A percentile compares a stretch with the other conserved stretches of the same genome.
phyloP scores from a whole-genome alignment of 2,888 invertebrate species.

The Cheilosia pagana region DNA sequence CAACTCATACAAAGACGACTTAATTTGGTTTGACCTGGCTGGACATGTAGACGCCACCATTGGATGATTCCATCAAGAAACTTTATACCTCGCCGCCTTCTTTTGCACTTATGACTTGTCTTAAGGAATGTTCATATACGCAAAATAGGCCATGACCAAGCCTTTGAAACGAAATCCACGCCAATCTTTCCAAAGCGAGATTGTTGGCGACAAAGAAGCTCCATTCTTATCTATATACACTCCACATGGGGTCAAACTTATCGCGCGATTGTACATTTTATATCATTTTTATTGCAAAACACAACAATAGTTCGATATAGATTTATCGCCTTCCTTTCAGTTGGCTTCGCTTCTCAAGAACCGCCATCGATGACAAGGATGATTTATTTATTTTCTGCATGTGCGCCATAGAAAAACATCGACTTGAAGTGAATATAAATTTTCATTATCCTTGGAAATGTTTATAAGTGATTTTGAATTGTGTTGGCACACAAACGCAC shows the following conservation, averaged over 20 bases:
- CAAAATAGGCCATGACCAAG: too few relatives aligned
- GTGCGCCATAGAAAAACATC: constrained; percentile 35
- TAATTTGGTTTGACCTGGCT: too few relatives aligned
- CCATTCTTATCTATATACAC: constrained; percentile 3
- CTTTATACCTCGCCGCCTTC: too few relatives aligned
- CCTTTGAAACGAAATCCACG: too few relatives aligned
- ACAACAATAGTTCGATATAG: constrained; percentile 45
- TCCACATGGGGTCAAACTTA: constrained; percentile 4
- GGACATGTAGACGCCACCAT: too few relatives aligned
- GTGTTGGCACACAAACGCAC: constrained; percentile 29
- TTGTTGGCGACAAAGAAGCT: constrained; percentile 13
- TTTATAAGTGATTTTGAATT: constrained; percentile 72
- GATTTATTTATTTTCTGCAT: constrained; percentile 62
- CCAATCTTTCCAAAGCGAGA: not conserved
- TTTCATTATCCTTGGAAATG: constrained; percentile 39
- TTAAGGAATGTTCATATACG: too few relatives aligned
- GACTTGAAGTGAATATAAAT: constrained; percentile 70
- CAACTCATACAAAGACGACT: too few relatives aligned
- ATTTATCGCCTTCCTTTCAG: constrained; percentile 36
- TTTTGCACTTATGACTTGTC: too few relatives aligned
- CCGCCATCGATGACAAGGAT: constrained; percentile 42
- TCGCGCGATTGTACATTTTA: constrained; percentile 35
- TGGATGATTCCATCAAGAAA: too few relatives aligned
- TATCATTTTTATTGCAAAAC: constrained; percentile 49
- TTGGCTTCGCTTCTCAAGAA: constrained; percentile 1